Evolutionary conservation across 2,797 vertebrate genomes (phyloP), one percentile per base, ranked within the genome.

Genomic region (Meriones psammophilus): DNA sequence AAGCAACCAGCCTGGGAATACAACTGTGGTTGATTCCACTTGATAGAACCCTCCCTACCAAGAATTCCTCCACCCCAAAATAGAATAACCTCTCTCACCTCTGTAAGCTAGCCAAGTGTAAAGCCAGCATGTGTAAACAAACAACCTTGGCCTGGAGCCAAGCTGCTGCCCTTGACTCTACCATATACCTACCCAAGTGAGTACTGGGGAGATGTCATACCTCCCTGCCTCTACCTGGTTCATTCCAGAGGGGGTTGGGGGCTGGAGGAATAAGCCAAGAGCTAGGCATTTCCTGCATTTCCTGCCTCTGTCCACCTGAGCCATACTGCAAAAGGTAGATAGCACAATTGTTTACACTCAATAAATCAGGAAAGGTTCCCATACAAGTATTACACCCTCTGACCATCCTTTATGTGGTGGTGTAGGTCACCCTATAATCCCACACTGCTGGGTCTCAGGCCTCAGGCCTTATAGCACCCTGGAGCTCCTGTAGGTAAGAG

Each of bases 361-460:
- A 6, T 5, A 3, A 58, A 30, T 58, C 60, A 9, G 14, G 3
- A 1, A 33, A 80, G 42, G 30, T 33, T 36, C 94, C 42, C 9
- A 20, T 28, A 20, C 36, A 2, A 10, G 66, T 3, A n/a, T 33
- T n/a, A 8, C 8, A 13, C 3, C 5, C 28, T 22, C 3, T 0
- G 0, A 8, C 9, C 0, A 5, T 18, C 54, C 33, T 0, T 0
- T 9, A 0, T 0, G 8, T 5, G 1, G 30, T 9, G 4, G 9
- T 20, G 20, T 3, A n/a, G 15, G 54, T 18, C 14, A 0, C 9
- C n/a, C 50, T 28, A 5, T 4, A 68, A 86, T 36, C 39, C 30
- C 73, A 58, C 62, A 14, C 54, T n/a, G 33, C 46, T 33, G 12
- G 8, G 36, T 20, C 68, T 42, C 54, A n/a, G n/a, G 60, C 30